Evolutionary conservation across 2,113 vertebrate species (phyloP).

Genomic region (Salvelinus fontinalis): DNA sequence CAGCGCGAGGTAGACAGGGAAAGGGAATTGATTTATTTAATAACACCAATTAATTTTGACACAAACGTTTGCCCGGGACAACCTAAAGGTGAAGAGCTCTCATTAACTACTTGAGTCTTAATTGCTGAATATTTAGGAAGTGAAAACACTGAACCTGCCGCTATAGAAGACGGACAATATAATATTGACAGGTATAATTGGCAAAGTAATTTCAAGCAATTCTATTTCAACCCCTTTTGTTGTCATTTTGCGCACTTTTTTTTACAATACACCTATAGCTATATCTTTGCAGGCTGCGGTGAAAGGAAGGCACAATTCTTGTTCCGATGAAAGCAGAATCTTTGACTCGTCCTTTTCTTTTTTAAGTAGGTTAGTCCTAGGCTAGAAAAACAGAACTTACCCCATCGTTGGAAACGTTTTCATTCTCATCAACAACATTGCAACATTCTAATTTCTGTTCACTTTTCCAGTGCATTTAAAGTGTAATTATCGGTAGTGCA

Average conservation of each 20-base stretch:
- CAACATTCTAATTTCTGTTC: conserved; percentile 81
- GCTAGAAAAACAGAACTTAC: conserved; percentile 67
- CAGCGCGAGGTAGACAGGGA: conserved; percentile 60
- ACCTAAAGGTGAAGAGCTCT: conserved; percentile 81
- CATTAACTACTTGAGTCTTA: conserved; percentile 84
- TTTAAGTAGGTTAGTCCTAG: not conserved
- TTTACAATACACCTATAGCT: not conserved
- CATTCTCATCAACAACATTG: conserved; percentile 73
- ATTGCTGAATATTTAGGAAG: conserved; percentile 76
- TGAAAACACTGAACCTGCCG: conserved; percentile 67
- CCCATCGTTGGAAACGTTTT: conserved; percentile 75
- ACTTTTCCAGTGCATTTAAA: conserved; percentile 90
- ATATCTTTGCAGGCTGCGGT: not conserved
- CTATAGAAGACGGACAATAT: conserved; percentile 16
- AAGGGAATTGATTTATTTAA: conserved; percentile 81
- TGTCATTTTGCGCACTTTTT: not conserved
- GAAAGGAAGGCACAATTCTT: not conserved
- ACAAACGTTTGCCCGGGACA: conserved; percentile 69
- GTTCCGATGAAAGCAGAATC: not conserved
- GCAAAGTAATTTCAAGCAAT: not conserved
- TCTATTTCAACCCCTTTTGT: not conserved
- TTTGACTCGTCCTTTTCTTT: not conserved
- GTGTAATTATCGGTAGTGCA: not conserved
- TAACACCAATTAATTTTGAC: conserved; percentile 78
- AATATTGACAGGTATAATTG: not conserved